Evolutionary conservation across 2,888 invertebrate species (phyloP), one percentile per base, ranked within the genome.

Genomic region (Drosophila paranaensis): DNA sequence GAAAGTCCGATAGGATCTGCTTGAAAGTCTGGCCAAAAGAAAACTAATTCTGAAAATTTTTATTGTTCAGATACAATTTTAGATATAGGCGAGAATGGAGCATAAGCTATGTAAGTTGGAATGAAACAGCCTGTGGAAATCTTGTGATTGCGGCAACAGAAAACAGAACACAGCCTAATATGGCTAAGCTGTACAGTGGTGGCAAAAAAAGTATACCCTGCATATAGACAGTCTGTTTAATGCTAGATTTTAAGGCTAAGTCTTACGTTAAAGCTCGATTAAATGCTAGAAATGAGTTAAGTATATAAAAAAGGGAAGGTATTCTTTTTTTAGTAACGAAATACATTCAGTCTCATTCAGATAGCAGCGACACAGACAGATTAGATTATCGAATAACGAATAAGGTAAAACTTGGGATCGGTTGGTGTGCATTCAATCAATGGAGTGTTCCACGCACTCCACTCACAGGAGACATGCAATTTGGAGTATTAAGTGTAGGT

Each of bases 381-480:
- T 39, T 51, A 56, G 35, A 62, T 3, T 39, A 55, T 30, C 46
- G 48, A 20, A 20, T 42, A 66, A 30, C 13, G 25, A 60, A 60
- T 60, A 48, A 60, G 56, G 57, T 60, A 43, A 55, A 48, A 48
- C 48, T 65, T 48, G 65, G 66, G 48, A 45, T 65, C 39, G 42
- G 56, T 54, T 60, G 25, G 46, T 56, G 56, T 67, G 60, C 43
- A 43, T n/a, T 55, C 27, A 35, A 50, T 48, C 16, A 42, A 55
- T 55, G 40, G 55, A 46, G 61, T 56, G 40, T 54, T 57, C 64
- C 46, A 30, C 27, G 30, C n/a, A 30, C 57, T 67, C 56, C 60
- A 60, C 56, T 55, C 43, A 37, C n/a, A 45, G 63, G 54, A 50
- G 16, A 42, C 79, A 79, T 79, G 78, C 78, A 76, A 16, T 43